Percentiles rank a stretch among this genome's conserved stretches.
Evolutionary conservation across 2,797 vertebrate genomes (phyloP).

Genomic region (Sebastes paucispinis): DNA sequence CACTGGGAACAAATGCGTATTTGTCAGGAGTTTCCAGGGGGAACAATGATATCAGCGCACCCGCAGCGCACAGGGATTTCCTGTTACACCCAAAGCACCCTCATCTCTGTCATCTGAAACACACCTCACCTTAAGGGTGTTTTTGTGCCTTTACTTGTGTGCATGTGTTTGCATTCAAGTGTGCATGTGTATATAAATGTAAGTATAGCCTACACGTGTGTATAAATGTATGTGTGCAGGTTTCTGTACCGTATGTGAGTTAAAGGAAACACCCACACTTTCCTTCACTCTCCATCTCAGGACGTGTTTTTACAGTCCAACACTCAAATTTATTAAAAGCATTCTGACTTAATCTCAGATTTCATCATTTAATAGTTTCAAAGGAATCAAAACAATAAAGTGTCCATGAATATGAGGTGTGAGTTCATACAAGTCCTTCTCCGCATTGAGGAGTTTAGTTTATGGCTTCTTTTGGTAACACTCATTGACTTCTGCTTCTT

Average conservation of each 20-base stretch:
- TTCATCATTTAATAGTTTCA: conserved; percentile 20
- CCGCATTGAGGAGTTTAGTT: not conserved
- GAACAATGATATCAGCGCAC: conserved; percentile 76
- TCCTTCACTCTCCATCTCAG: not conserved
- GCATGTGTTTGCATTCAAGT: not conserved
- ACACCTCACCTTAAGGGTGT: conserved; percentile 23
- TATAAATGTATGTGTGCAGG: not conserved
- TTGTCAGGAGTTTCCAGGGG: conserved; percentile 62
- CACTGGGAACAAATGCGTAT: conserved; percentile 62
- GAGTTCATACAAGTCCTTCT: not conserved
- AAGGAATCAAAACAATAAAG: not conserved
- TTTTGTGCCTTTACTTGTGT: not conserved
- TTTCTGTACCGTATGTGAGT: not conserved
- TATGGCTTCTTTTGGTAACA: not conserved
- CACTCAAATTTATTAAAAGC: not conserved
- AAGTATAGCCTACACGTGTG: not conserved
- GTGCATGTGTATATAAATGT: not conserved
- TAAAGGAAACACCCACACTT: conserved; percentile 4
- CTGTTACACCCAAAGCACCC: conserved; percentile 59
- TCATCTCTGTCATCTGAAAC: conserved; percentile 14
- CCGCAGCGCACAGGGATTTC: conserved; percentile 59
- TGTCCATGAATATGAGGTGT: not conserved
- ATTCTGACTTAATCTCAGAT: conserved; percentile 2
- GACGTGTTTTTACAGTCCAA: not conserved
- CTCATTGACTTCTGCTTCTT: not conserved